Percentiles rank a stretch among this genome's conserved stretches.
Evolutionary conservation across 2,113 vertebrate species (phyloP).

Genomic region (Pangasianodon hypophthalmus): DNA sequence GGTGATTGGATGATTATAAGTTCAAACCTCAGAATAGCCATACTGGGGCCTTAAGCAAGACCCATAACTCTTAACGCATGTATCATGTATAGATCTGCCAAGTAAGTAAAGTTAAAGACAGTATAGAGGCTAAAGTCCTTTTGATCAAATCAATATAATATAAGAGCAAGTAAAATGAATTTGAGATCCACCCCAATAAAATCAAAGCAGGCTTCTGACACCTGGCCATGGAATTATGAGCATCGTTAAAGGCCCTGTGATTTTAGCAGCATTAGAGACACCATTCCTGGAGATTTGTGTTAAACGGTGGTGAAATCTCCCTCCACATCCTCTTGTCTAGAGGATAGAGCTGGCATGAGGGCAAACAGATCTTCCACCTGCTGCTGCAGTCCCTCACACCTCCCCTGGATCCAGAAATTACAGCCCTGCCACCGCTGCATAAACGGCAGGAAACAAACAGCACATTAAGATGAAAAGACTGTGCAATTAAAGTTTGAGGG

Average conservation of each 20-base stretch:
- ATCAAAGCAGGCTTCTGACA: constrained; percentile 26
- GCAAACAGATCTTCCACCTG: constrained; percentile 67
- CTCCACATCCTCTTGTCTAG: constrained; percentile 21
- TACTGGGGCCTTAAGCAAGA: background rate
- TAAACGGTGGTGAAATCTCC: constrained; percentile 27
- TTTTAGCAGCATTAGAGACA: constrained; percentile 3
- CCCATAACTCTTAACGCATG: background rate
- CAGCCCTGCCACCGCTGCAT: constrained; percentile 62
- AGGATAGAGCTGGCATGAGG: constrained; percentile 15
- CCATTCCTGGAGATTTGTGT: constrained; percentile 11
- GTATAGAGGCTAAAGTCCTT: background rate
- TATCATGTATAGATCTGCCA: background rate
- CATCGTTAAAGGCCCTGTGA: background rate
- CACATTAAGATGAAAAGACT: constrained; percentile 76
- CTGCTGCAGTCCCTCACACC: constrained; percentile 64
- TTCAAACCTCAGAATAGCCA: background rate
- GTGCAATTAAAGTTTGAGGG: constrained; percentile 71
- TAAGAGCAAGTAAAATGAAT: background rate
- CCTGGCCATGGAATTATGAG: background rate
- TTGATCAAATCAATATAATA: background rate
- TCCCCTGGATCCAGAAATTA: constrained; percentile 74
- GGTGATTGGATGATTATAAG: background rate
- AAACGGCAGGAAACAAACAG: constrained; percentile 80
- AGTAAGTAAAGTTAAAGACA: background rate
- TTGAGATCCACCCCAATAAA: background rate